A percentile compares a stretch with the other conserved stretches of the same genome.
These are phyloP conservation scores for Nyctereutes procyonoides DNA, from an alignment of 2,113 vertebrate species.

Conservation along the genomic window DNA sequence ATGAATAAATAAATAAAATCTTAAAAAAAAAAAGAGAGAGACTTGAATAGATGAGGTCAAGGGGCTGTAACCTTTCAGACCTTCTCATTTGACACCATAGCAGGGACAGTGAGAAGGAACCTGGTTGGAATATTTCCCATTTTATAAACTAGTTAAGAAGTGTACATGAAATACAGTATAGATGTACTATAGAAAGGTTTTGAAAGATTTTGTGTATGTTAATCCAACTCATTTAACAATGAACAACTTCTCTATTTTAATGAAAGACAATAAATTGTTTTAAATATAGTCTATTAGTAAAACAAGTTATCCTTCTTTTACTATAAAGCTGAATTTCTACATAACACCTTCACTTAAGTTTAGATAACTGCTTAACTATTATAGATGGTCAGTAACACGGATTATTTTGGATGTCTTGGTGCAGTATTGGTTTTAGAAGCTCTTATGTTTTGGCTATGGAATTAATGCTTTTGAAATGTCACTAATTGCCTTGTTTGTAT, in stretches of 20 bases:
- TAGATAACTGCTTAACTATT: not conserved
- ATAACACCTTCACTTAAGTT: not conserved
- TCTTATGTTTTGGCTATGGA: not conserved
- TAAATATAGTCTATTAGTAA: not conserved
- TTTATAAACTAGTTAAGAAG: not conserved
- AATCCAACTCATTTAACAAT: not conserved
- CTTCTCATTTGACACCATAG: not conserved
- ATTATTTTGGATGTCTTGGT: not conserved
- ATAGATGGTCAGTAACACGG: not conserved
- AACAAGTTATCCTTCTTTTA: slow-evolving; percentile 6
- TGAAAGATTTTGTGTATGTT: not conserved
- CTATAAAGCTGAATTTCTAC: not conserved
- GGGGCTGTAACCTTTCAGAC: not conserved
- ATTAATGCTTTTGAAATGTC: not conserved
- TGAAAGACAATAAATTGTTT: slow-evolving; percentile 12
- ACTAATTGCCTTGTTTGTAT: not conserved
- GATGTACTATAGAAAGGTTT: not conserved
- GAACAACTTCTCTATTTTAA: not conserved
- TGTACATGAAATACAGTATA: not conserved
- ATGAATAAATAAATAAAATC: too few relatives aligned
- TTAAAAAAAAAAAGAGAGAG: not conserved
- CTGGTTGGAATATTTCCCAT: not conserved
- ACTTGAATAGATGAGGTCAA: not conserved
- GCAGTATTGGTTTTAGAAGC: not conserved
- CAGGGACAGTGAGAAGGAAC: not conserved